Base-by-base conservation (phyloP, 2,113 vertebrate genomes). In the Actinemys pallida region DNA sequence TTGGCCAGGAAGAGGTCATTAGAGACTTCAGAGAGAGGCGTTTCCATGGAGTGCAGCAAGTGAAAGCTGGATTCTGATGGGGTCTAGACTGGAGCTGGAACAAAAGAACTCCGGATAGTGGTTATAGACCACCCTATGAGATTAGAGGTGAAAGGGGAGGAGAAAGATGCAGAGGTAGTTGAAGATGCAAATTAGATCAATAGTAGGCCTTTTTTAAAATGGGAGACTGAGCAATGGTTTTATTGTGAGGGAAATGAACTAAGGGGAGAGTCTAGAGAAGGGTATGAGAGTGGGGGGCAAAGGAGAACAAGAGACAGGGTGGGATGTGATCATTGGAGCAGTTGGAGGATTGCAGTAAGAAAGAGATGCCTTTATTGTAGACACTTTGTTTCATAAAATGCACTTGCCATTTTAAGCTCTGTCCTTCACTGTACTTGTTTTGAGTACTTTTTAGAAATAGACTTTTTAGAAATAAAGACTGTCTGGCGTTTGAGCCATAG, bases 361-460 rank as follows among this genome's bases (percentile, higher is more conserved):
- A 10, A 62, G 16, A 65, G 16, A 65, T 17, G 62, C 62, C 13
- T n/a, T 3, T 39, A 10, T 69, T n/a, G 17, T n/a, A 39, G 35
- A 35, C 17, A n/a, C 20, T 79, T 82, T 86, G 6, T 25, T 84
- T 81, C 13, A 65, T n/a, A 27, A 39, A 75, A 39, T 20, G 50
- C 50, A 25, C 20, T 3, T 27, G 25, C 39, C 14, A 16, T 42
- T 72, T n/a, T 19, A n/a, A 86, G 31, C 29, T 92, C 54, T 81
- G 19, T 8, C 54, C 53, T 56, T 45, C 56, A 1, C 53, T 45
- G 81, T 24, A 31, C 87, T 80, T 93, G 1, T 0, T 69, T 52
- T 47, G 84, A 19, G 24, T 0, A 0, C 11, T 45, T 45, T 29
- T 27, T 65, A 65, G 62, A 17, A 31, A 35, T 12, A 4, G 5